A percentile compares a stretch with the other conserved stretches of the same genome.
phyloP scores from a whole-genome alignment of 2,888 invertebrate species.

The Sinhomidia bicolor region DNA sequence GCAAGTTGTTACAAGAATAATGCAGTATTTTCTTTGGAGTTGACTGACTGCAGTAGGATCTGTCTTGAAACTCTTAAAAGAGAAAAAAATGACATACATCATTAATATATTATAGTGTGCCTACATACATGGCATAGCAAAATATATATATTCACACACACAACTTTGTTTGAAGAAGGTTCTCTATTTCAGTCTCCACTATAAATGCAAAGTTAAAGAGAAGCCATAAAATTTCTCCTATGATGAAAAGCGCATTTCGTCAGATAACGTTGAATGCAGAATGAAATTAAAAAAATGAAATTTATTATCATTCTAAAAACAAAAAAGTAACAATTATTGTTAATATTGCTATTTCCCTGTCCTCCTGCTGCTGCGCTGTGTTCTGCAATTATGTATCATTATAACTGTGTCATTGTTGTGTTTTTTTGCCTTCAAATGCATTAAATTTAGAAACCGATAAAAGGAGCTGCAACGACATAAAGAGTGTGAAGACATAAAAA shows the following conservation, averaged over 20 bases:
- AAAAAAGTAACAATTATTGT: constrained; percentile 63
- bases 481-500: neutral
- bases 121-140: neutral
- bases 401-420: constrained; percentile 67
- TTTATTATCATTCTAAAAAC: constrained; percentile 63
- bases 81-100: constrained; percentile 21
- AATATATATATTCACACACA: too few species aligned
- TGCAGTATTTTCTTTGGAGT: constrained; percentile 40
- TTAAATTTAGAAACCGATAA: constrained; percentile 5
- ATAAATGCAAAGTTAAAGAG: constrained; percentile 34
- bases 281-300: constrained; percentile 58
- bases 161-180: constrained; percentile 2
- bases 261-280: constrained; percentile 55
- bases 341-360: constrained; percentile 61
- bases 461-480: neutral
- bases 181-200: neutral
- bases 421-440: constrained; percentile 23
- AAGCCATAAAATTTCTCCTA: constrained; percentile 61
- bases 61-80: constrained; percentile 20
- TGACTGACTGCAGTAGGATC: constrained; percentile 37
- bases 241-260: constrained; percentile 65
- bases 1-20: neutral
- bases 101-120: neutral
- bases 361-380: constrained; percentile 27
- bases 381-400: constrained; percentile 56